Conservation (phyloP, 1,140 invertebrate genomes). For the Tetramorium simillimum region DNA sequence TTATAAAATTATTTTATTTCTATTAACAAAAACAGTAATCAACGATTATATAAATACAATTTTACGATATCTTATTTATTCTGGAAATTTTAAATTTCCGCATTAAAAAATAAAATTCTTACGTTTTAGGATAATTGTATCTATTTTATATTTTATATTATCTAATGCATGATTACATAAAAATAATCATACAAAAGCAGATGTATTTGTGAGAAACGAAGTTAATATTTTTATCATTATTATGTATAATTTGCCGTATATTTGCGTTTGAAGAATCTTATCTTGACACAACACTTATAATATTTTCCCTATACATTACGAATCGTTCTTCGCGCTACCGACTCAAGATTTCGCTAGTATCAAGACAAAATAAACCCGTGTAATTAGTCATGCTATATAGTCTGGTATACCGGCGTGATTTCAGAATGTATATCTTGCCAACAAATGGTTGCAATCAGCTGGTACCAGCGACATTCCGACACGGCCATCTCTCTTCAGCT, state of each 20-base stretch:
- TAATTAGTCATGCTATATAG: slow-evolving; percentile 38
- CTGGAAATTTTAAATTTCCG: neutral
- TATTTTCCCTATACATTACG: neutral
- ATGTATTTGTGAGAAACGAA: neutral
- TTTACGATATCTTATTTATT: neutral
- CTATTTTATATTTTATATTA: neutral
- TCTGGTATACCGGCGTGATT: slow-evolving; percentile 22
- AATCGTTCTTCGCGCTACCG: neutral
- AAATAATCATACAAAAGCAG: neutral
- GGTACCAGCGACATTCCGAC: slow-evolving; percentile 41
- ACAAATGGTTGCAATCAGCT: slow-evolving; percentile 55
- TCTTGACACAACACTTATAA: neutral
- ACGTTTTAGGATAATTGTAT: too few species aligned
- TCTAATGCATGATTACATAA: neutral
- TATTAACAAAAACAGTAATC: neutral
- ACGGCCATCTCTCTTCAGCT: slow-evolving; percentile 34
- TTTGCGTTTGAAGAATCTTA: neutral
- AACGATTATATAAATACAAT: neutral
- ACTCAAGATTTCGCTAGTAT: slow-evolving; percentile 1
- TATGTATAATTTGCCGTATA: neutral
- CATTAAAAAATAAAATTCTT: neutral
- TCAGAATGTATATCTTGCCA: slow-evolving; percentile 46
- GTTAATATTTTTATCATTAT: neutral
- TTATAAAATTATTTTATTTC: slow-evolving; percentile 27
- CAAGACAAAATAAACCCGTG: slow-evolving; percentile 22